Evolutionary conservation across 2,113 vertebrate genomes (phyloP).

Genomic region (Myotis lucifugus): DNA sequence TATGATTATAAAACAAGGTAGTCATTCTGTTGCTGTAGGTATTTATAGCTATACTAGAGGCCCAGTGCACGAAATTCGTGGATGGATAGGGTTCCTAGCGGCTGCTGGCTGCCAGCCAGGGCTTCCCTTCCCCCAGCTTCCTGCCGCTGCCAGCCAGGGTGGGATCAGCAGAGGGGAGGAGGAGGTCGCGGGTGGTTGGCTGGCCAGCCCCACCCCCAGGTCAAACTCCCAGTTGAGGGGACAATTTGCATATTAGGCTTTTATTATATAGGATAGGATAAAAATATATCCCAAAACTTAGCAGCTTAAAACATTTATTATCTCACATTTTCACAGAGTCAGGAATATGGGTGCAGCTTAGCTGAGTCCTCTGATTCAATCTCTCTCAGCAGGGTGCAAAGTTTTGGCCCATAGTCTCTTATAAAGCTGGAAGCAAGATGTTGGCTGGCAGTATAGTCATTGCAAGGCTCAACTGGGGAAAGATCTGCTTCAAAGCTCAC

Average conservation of each 20-base stretch:
- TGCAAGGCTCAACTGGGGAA: not conserved
- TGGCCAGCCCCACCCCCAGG: too few species aligned
- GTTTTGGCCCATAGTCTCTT: not conserved
- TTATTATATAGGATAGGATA: too few species aligned
- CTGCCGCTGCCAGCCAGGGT: too few species aligned
- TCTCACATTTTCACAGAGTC: not conserved
- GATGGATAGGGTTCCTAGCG: too few species aligned
- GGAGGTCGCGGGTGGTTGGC: too few species aligned
- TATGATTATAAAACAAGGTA: conserved; percentile 20
- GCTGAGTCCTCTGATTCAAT: not conserved
- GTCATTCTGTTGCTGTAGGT: not conserved
- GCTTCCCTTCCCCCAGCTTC: too few species aligned
- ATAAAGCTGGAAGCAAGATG: not conserved
- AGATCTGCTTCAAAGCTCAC: too few species aligned
- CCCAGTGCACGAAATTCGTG: too few species aligned
- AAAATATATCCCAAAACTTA: not conserved
- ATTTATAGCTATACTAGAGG: not conserved
- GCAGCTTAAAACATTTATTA: not conserved
- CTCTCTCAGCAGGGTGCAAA: not conserved
- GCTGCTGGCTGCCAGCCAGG: too few species aligned
- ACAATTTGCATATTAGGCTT: too few species aligned
- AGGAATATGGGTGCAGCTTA: not conserved
- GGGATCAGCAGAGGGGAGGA: too few species aligned
- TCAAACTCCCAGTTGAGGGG: too few species aligned
- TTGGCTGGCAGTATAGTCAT: not conserved